Evolutionary conservation across 1,140 invertebrate species (phyloP).

Genomic region (Drosophila punjabiensis): DNA sequence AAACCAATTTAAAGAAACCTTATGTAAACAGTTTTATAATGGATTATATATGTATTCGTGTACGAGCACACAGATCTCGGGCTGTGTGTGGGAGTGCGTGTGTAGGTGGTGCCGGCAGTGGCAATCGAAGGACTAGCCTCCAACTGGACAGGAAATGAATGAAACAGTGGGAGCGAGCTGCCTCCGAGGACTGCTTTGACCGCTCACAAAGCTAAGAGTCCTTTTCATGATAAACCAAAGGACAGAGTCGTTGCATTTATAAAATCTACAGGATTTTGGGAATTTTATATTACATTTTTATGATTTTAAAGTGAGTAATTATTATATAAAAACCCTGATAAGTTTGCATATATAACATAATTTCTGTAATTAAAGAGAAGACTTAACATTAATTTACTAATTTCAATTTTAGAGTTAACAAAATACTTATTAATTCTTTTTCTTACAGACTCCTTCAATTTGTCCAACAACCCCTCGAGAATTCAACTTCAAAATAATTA

Average conservation of each 20-base stretch:
- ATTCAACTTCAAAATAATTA: not conserved
- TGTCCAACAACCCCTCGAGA: not conserved
- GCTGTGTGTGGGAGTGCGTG: conserved; percentile 3
- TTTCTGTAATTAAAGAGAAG: not conserved
- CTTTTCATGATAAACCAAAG: conserved; percentile 3
- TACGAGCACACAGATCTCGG: conserved; percentile 7
- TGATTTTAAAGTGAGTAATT: not conserved
- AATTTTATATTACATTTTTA: not conserved
- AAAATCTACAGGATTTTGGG: not conserved
- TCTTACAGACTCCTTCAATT: not conserved
- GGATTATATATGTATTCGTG: conserved; percentile 70
- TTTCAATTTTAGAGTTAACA: not conserved
- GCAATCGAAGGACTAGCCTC: conserved; percentile 9
- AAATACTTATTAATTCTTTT: accelerated
- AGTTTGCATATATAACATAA: not conserved
- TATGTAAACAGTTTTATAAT: conserved; percentile 81
- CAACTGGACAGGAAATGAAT: conserved; percentile 29
- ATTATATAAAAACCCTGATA: not conserved
- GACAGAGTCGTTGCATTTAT: not conserved
- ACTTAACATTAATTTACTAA: not conserved
- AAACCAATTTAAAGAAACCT: conserved; percentile 83
- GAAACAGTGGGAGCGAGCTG: conserved; percentile 40
- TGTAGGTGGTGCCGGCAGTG: conserved; percentile 6
- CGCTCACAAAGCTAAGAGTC: conserved; percentile 6
- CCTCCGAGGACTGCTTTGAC: not conserved